Conservation (phyloP, 2,888 invertebrate species). For the Stenichneumon culpator region DNA sequence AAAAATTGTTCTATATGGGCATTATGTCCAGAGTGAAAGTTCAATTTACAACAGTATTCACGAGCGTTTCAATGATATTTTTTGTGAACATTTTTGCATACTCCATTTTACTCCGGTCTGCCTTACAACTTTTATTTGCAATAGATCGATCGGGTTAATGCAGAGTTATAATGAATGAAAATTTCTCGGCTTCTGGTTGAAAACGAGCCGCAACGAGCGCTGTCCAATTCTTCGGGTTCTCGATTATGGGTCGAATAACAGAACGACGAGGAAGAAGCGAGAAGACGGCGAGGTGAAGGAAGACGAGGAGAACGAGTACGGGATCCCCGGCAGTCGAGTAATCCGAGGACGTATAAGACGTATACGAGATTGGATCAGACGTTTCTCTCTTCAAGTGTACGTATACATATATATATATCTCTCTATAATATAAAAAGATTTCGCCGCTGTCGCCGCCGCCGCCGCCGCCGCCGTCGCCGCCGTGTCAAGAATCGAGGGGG, state of each 20-base stretch:
- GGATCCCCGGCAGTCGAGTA: constrained; percentile 43
- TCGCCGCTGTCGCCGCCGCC: too few relatives aligned
- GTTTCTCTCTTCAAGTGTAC: constrained; percentile 44
- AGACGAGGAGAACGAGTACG: constrained; percentile 10
- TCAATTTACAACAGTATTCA: too few relatives aligned
- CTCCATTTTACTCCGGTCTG: too few relatives aligned
- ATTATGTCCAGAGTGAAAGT: too few relatives aligned
- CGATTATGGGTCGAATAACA: constrained; percentile 21
- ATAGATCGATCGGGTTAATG: constrained; percentile 1
- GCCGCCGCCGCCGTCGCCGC: too few relatives aligned
- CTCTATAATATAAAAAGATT: too few relatives aligned
- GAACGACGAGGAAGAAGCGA: not conserved
- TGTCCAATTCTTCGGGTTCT: constrained; percentile 1
- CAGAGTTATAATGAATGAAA: constrained; percentile 36
- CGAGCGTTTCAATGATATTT: too few relatives aligned
- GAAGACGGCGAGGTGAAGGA: constrained; percentile 7
- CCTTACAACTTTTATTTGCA: too few relatives aligned
- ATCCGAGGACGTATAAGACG: constrained; percentile 59
- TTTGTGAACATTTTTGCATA: too few relatives aligned
- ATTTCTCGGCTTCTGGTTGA: constrained; percentile 32
- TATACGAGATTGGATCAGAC: constrained; percentile 59
- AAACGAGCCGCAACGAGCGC: not conserved
- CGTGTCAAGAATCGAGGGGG: too few relatives aligned
- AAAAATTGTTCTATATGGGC: too few relatives aligned
- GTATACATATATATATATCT: constrained; percentile 1